phyloP scores from a whole-genome alignment of 2,888 invertebrate genomes.

The Lasioglossum marginatum region DNA sequence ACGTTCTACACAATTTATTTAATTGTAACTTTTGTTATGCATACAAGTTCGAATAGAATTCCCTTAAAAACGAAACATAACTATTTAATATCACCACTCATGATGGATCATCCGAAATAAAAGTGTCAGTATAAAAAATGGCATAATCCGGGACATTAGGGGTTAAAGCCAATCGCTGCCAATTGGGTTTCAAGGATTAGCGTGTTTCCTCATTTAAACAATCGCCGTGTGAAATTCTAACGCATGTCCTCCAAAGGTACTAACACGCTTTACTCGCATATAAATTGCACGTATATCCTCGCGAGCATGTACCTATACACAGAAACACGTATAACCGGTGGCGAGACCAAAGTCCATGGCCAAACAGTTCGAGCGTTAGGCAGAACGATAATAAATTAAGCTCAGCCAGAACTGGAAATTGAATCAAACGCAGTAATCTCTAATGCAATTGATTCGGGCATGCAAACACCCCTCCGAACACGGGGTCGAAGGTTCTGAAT shows the following conservation, averaged over 20 bases:
- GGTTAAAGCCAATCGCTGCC: slow-evolving; percentile 20
- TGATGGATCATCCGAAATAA: neutral
- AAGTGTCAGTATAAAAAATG: neutral
- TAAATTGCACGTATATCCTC: slow-evolving; percentile 51
- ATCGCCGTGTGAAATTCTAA: slow-evolving; percentile 43
- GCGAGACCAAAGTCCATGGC: slow-evolving; percentile 61
- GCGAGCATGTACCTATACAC: slow-evolving; percentile 37
- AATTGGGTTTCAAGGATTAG: slow-evolving; percentile 39
- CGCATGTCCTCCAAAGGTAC: slow-evolving; percentile 32
- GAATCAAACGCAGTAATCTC: slow-evolving; percentile 79
- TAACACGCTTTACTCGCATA: slow-evolving; percentile 34
- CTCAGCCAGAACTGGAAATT: slow-evolving; percentile 74
- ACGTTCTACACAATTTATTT: too few relatives aligned
- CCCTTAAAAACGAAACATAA: neutral
- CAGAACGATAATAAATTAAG: slow-evolving; percentile 74
- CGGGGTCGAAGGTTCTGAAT: slow-evolving; percentile 30
- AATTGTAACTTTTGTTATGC: too few relatives aligned
- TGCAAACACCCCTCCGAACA: slow-evolving; percentile 66
- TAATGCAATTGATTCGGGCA: slow-evolving; percentile 74
- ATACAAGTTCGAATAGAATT: neutral
- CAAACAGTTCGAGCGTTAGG: slow-evolving; percentile 67
- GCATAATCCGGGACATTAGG: neutral
- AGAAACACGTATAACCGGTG: slow-evolving; percentile 50
- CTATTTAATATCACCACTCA: neutral
- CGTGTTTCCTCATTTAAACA: slow-evolving; percentile 49